A percentile compares a stretch with the other conserved stretches of the same genome.
Evolutionary conservation across 30 jellyfish, hydroid and myxozoan genomes (phyloP).

Genomic region (Cassiopea andromeda): DNA sequence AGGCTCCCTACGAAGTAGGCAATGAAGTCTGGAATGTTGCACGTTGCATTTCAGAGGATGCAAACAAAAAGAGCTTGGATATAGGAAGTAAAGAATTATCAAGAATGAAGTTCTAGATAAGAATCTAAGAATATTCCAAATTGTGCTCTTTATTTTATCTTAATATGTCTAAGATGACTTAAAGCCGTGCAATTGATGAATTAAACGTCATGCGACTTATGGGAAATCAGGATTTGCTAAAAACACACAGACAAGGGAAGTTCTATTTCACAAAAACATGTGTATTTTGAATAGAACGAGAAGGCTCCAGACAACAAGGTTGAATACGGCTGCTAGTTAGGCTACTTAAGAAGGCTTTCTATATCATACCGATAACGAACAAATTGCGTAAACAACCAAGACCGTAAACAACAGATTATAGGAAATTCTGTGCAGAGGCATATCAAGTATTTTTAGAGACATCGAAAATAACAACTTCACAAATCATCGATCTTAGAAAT

Average conservation of each 20-base stretch:
- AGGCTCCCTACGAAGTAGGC: slow-evolving; percentile 10
- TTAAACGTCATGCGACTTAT: neutral
- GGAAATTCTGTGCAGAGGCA: neutral
- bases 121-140: neutral
- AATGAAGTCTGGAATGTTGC: slow-evolving; percentile 5
- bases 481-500: too few species aligned
- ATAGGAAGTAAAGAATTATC: slow-evolving; percentile 33
- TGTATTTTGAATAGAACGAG: neutral
- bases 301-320: slow-evolving; percentile 7
- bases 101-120: neutral
- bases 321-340: slow-evolving; percentile 1
- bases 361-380: neutral
- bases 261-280: neutral
- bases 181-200: neutral
- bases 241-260: slow-evolving; percentile 24
- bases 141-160: neutral
- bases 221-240: slow-evolving; percentile 41
- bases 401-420: neutral
- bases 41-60: neutral
- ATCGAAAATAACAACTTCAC: too few species aligned
- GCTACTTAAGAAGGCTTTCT: slow-evolving; percentile 13
- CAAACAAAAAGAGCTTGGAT: neutral
- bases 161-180: neutral
- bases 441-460: too few species aligned
- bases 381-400: slow-evolving; percentile 9